phyloP scores from a whole-genome alignment of 2,797 vertebrate species.

The Dermochelys coriacea region DNA sequence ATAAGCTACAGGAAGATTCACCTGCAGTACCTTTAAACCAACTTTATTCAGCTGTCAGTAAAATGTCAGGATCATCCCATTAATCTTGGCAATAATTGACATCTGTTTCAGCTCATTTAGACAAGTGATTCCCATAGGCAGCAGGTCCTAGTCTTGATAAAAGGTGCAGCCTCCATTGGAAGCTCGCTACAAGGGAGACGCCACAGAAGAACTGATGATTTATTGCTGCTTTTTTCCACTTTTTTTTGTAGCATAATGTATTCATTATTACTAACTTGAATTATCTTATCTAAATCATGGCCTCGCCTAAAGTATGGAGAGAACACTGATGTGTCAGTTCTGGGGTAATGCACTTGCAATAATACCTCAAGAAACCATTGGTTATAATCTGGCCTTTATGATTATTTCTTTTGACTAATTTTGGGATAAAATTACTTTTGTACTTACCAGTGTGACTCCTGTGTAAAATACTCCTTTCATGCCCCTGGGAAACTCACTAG shows the following conservation, averaged over 20 bases:
- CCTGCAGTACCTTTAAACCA: background rate
- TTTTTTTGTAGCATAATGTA: background rate
- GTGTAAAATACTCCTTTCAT: too few relatives aligned
- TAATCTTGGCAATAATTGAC: background rate
- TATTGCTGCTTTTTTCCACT: background rate
- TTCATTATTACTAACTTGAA: background rate
- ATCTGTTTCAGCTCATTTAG: background rate
- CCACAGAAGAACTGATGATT: fast-evolving
- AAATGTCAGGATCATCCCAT: background rate
- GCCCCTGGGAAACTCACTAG: too few relatives aligned
- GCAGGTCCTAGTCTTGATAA: too few relatives aligned
- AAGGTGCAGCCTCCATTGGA: background rate
- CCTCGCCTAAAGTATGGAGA: background rate
- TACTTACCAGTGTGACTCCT: too few relatives aligned
- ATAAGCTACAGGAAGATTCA: too few relatives aligned
- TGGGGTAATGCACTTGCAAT: too few relatives aligned
- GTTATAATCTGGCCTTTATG: too few relatives aligned
- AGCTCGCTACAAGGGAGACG: background rate
- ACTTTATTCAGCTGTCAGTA: constrained; percentile 1
- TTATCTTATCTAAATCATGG: background rate
- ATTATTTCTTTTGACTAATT: too few relatives aligned
- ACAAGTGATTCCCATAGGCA: background rate
- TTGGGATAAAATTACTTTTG: too few relatives aligned
- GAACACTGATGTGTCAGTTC: too few relatives aligned
- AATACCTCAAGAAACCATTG: too few relatives aligned